Evolutionary conservation across 2,797 vertebrate species (phyloP).

Genomic region (Malurus splendens): DNA sequence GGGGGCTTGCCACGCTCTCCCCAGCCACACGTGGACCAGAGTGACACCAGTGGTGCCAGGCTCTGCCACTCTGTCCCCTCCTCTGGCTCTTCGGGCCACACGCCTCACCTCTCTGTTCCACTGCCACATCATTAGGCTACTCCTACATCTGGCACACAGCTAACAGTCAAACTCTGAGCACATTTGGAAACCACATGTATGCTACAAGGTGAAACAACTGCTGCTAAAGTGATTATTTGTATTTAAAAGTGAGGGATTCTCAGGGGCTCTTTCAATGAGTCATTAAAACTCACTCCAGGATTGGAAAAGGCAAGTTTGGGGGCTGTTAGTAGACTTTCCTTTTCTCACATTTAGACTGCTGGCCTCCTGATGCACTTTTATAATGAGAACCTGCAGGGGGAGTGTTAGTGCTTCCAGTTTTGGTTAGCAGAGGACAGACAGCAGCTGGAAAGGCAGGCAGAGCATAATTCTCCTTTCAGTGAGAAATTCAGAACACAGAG

Average conservation of each 20-base stretch:
- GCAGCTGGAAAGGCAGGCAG: background rate
- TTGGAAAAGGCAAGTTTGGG: background rate
- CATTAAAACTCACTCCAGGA: background rate
- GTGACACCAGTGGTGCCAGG: background rate
- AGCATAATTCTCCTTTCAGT: background rate
- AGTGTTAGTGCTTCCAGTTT: background rate
- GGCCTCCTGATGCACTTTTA: background rate
- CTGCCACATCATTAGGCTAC: background rate
- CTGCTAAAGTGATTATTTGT: background rate
- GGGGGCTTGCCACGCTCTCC: background rate
- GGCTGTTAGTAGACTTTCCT: background rate
- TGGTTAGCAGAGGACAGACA: background rate
- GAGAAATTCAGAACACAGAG: background rate
- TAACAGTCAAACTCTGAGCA: background rate
- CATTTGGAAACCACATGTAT: background rate
- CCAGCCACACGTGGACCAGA: background rate
- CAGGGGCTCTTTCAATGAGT: background rate
- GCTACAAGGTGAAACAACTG: background rate
- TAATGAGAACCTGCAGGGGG: background rate
- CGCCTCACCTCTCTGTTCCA: background rate
- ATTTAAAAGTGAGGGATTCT: background rate
- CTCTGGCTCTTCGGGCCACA: constrained; percentile 16
- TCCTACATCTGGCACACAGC: background rate
- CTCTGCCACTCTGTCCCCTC: background rate
- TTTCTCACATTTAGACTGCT: background rate